Conservation (phyloP, 2,888 invertebrate species). For the Oxytorus armatus region DNA sequence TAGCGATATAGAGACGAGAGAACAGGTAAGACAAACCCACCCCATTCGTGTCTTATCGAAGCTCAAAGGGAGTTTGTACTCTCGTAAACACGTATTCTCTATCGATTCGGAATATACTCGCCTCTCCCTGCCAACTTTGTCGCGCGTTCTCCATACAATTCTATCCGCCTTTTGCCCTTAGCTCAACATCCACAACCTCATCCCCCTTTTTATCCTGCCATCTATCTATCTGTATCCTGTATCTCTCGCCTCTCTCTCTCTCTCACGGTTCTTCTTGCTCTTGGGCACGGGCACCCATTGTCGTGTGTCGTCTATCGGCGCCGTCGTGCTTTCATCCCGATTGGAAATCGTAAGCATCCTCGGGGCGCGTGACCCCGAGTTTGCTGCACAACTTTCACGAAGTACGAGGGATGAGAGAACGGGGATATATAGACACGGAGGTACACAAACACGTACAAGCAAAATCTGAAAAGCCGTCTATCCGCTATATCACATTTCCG, state of each 20-base stretch:
- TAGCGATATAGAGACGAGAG: conserved; percentile 20
- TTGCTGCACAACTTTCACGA: conserved; percentile 59
- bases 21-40: conserved; percentile 40
- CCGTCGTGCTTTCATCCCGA: conserved; percentile 63
- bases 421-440: conserved; percentile 23
- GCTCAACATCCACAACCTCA: background rate
- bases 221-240: conserved; percentile 2
- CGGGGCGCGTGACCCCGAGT: conserved; percentile 50
- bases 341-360: conserved; percentile 66
- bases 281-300: conserved; percentile 61
- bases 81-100: conserved; percentile 37
- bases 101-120: conserved; percentile 63
- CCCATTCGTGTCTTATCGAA: conserved; percentile 43
- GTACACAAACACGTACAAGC: conserved; percentile 9
- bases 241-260: conserved; percentile 20
- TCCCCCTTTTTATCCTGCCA: background rate
- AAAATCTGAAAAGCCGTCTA: conserved; percentile 26
- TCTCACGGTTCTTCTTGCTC: conserved; percentile 16
- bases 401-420: conserved; percentile 50
- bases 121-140: conserved; percentile 26
- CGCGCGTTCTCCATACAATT: conserved; percentile 33
- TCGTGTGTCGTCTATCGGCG: conserved; percentile 54
- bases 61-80: conserved; percentile 36
- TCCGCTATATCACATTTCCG: conserved; percentile 19
- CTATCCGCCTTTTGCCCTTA: background rate